Evolutionary conservation across 2,113 vertebrate genomes (phyloP).

Genomic region (Arothron firmamentum): DNA sequence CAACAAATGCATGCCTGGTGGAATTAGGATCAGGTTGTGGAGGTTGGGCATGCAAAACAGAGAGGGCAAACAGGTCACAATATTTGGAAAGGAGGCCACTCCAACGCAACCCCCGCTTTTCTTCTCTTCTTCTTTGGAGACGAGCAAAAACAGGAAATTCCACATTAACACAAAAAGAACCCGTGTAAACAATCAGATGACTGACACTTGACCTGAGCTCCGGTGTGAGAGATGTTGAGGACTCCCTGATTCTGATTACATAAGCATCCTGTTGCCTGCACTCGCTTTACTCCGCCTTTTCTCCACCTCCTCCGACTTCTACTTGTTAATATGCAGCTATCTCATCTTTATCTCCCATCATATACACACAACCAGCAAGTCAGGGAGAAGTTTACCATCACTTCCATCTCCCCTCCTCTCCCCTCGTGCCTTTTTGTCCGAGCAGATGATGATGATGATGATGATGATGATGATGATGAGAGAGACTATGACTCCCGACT

Average conservation of each 20-base stretch:
- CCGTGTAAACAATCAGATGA: conserved; percentile 68
- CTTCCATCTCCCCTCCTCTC: conserved; percentile 20
- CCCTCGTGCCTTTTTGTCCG: conserved; percentile 13
- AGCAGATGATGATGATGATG: conserved; percentile 32
- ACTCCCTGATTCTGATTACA: conserved; percentile 63
- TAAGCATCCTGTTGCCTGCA: conserved; percentile 60
- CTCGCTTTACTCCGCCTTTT: conserved; percentile 21
- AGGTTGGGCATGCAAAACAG: conserved; percentile 31
- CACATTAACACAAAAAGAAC: conserved; percentile 72
- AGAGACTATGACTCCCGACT: conserved; percentile 42
- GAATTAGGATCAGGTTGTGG: conserved; percentile 44
- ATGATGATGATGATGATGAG: conserved; percentile 24
- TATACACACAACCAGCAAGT: conserved; percentile 27
- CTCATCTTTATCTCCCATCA: conserved; percentile 25
- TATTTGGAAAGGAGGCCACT: conserved; percentile 54
- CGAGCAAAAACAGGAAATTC: conserved; percentile 73
- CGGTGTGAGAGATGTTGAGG: conserved; percentile 40
- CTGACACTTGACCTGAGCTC: conserved; percentile 65
- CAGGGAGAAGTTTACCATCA: conserved; percentile 13
- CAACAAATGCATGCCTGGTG: conserved; percentile 60
- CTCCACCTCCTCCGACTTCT: conserved; percentile 10
- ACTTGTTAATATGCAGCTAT: conserved; percentile 29
- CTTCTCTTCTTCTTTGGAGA: conserved; percentile 22
- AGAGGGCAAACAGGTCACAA: conserved; percentile 44
- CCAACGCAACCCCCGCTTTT: conserved; percentile 19